phyloP scores from a whole-genome alignment of 2,113 vertebrate genomes.

The Microcebus tavaratra region DNA sequence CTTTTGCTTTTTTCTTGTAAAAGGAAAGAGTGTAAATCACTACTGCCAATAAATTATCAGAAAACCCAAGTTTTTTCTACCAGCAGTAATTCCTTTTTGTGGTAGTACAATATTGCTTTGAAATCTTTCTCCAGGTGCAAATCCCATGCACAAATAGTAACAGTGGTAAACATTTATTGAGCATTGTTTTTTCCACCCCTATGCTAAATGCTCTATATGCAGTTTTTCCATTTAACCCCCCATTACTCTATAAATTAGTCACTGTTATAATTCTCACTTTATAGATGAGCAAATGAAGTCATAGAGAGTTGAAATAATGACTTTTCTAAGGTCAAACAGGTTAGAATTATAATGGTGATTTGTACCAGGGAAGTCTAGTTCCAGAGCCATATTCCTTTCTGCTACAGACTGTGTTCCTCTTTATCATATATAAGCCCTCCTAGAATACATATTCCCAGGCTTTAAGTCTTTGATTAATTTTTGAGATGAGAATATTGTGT shows the following conservation, averaged over 20 bases:
- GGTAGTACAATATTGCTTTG: background rate
- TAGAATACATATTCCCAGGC: background rate
- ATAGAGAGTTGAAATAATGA: background rate
- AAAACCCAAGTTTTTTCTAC: background rate
- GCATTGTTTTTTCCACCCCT: background rate
- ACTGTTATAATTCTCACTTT: background rate
- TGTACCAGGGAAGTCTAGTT: background rate
- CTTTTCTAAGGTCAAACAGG: background rate
- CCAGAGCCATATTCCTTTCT: background rate
- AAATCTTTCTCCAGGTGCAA: background rate
- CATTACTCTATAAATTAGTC: background rate
- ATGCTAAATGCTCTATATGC: background rate
- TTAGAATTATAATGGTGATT: background rate
- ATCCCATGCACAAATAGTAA: background rate
- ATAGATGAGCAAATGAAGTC: background rate
- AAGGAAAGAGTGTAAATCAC: background rate
- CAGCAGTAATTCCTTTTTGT: background rate
- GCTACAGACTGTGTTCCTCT: rapidly evolving
- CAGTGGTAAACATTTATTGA: background rate
- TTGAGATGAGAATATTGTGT: background rate
- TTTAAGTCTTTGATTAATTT: background rate
- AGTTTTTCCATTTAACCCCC: background rate
- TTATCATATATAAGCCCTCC: background rate
- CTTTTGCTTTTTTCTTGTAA: slow-evolving; percentile 28
- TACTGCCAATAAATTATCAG: background rate